Evolutionary conservation across 2,113 vertebrate species (phyloP), one percentile per base, ranked within the genome.

Genomic region (Smithornis capensis): DNA sequence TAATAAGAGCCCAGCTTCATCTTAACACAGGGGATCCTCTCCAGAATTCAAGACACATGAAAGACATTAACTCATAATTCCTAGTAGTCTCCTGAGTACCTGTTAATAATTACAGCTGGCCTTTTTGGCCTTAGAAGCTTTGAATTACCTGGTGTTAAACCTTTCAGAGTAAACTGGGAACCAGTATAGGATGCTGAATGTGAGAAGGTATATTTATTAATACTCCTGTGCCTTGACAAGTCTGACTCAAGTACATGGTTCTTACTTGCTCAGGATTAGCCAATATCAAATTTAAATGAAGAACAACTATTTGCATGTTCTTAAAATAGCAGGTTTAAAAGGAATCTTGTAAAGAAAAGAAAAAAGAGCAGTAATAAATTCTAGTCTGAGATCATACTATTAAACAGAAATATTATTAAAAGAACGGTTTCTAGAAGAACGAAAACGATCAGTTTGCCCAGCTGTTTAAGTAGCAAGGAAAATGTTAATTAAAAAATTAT

Each of bases 1-100:
- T 77, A 89, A 81, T 88, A 83, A 94, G 64, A 70, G 38, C 29
- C 40, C 47, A 56, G 83, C 52, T 83, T 93, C 68, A 44, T 81
- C 77, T 81, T 89, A 47, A 55, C 1, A 1, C 45, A 23, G 52
- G 29, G 79, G 92, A 86, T 87, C 86, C 38, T 87, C 76, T 89
- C 80, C 69, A 92, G 80, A 52, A 47, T 87, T 96, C 56, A 68
- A 75, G 69, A 71, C 89, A 94, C 88, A 75, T 94, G 92, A 94
- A 96, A 95, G 86, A 77, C 77, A 92, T 95, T 95, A 91, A 63
- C 52, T 94, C 57, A 49, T 84, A 93, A 93, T 78, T 90, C 49
- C 77, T 91, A 14, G n/a, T 64, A 64, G 83, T 87, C 95, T 92
- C 69, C 65, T 92, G 89, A 83, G 96, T 94, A 90, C 84, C 93